phyloP scores from a whole-genome alignment of 2,113 vertebrate species.

The Eonycteris spelaea region DNA sequence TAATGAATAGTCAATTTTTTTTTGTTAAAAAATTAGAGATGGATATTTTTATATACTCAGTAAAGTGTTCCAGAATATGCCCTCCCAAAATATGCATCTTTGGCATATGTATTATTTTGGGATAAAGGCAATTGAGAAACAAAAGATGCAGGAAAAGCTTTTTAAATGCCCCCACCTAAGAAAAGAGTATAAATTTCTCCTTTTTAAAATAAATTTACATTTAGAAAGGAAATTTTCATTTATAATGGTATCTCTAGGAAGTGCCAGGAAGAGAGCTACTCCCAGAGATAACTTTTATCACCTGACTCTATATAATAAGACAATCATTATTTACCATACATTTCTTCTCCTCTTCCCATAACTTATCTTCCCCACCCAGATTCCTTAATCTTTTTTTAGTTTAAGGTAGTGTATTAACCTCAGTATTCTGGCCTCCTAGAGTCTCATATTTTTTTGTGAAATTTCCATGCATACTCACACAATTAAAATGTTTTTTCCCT shows the following conservation, averaged over 20 bases:
- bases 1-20: background rate
- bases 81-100: background rate
- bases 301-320: background rate
- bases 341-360: background rate
- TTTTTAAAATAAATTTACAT: background rate
- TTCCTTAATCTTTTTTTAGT: background rate
- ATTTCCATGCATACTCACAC: background rate
- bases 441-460: background rate
- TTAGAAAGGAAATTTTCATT: background rate
- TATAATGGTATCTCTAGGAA: background rate
- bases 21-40: background rate
- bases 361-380: background rate
- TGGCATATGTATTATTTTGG: background rate
- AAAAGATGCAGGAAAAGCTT: background rate
- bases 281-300: background rate
- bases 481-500: background rate
- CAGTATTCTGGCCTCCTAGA: background rate
- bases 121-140: background rate
- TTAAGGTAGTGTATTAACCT: background rate
- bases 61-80: background rate
- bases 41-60: background rate
- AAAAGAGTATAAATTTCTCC: background rate
- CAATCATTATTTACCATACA: background rate
- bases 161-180: background rate
- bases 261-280: background rate